Base-by-base conservation (phyloP, 2,888 invertebrate species). In the Rhamnusium bicolor region DNA sequence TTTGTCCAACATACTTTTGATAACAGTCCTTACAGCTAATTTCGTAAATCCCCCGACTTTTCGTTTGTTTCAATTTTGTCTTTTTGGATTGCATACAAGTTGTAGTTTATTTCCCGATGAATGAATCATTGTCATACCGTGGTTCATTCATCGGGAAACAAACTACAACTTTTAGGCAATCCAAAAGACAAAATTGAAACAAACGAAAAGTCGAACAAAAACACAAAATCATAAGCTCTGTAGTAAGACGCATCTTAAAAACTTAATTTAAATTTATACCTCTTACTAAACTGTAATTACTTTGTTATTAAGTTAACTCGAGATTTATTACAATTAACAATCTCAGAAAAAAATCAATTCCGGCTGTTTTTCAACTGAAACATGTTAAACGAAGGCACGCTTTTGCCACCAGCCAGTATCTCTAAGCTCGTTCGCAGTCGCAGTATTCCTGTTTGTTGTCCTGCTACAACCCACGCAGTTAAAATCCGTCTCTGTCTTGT, bases 311-410 rank as follows among this genome's bases (percentile, higher is more conserved):
- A 40, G n/a, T 40, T 40, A 40, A 40, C n/a, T 40, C n/a, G n/a
- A 40, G 40, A 40, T 40, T 40, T 40, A 40, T 40, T 40, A 40
- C 40, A 12, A 32, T 32, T 32, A 10, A 10, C 32, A 40, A 40
- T 40, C 40, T 40, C 40, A 5, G 40, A 40, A 40, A 40, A 40
- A 40, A 40, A 40, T 40, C 40, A 40, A 40, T n/a, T 40, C n/a
- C 40, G 21, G 24, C n/a, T 10, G 18, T 58, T 58, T 58, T 32
- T 32, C 19, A 58, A 58, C 14, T 24, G 32, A 58, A 58, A 58
- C 58, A 58, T 58, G 58, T 58, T 29, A 58, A 32, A 29, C 58
- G 29, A 58, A 58, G 58, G 58, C 58, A 58, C 58, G 32, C 58
- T 58, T 58, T 40, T 32, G 58, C 29, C 58, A 32, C 58, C 54